Base-by-base conservation (phyloP, 2,113 vertebrate genomes). In the Phrynocephalus versicolor region DNA sequence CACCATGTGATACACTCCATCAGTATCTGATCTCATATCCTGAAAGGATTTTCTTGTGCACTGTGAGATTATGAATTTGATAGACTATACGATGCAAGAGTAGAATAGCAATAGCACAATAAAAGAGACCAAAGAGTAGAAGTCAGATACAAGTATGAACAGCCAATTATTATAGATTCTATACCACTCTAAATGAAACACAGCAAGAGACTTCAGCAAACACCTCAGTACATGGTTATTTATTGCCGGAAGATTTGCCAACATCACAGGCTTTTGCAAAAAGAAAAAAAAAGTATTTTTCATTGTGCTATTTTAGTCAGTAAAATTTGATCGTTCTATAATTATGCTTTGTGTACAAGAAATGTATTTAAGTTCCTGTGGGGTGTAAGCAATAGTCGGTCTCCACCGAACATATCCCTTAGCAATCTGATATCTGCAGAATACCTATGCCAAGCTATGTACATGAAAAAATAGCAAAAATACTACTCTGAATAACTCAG, bases 151-250 rank as follows among this genome's bases (percentile, higher is more conserved):
- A 83, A 89, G 65, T 83, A 69, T 84, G 77, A 81, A 9, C 78
- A 80, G 81, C 51, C 90, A 87, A 90, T 88, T 89, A 64, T 75
- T 90, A 39, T 62, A 41, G 81, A 62, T 75, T 79, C 69, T 0
- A 6, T 70, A 72, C 21, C 86, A 51, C n/a, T 94, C 79, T 80
- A 89, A 90, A 89, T 72, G 51, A 87, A 90, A 86, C 82, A 87
- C 84, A 87, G 82, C 76, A 85, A 88, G 78, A 87, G 30, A 79
- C 37, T 82, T 45, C 70, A 79, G 82, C n/a, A 88, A 72, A 86
- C 83, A 87, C 23, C 75, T 15, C 81, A 73, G 45, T 30, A 81
- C 2, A 72, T 5, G 19, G 79, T 83, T 87, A 89, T 45, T 25
- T 30, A 71, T 82, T 18, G 21, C 65, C 55, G 35, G n/a, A 90